Evolutionary conservation across 2,888 invertebrate genomes (phyloP), one percentile per base, ranked within the genome.

Genomic region (Tetheella fluctuosa): DNA sequence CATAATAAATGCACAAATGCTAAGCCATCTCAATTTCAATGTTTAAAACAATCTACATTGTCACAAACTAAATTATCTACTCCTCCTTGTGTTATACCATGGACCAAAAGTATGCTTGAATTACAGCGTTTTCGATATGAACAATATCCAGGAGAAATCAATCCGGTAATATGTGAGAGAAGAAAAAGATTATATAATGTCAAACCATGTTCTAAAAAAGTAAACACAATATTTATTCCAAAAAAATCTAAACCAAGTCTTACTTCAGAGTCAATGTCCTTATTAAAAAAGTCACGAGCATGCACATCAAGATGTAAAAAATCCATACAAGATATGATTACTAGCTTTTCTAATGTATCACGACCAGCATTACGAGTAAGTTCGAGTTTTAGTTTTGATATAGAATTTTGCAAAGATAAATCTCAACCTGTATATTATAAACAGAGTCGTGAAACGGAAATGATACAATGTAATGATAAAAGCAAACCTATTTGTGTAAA

Each of bases 301-400:
- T 13, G 12, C n/a, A 39, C 15, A 39, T 39, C 39, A n/a, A 39
- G n/a, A 39, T 39, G 5, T 39, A 15, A n/a, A 2, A n/a, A 39
- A 39, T 0, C 15, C n/a, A 39, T 5, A 4, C 10, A 15, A 39
- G 12, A n/a, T 17, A 17, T 10, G 7, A 1, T 17, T 7, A 7
- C 6, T 42, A 0, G 17, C 17, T 1, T 42, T 17, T 42, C 42
- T 17, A 42, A 42, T 17, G 1, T 42, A 42, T 7, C 42, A 52
- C 68, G 59, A 56, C 69, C 71, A 63, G 67, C 59, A 42, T 68
- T 73, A 1, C 66, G 62, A 55, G 65, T 71, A 55, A 62, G 69
- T 23, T 81, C 81, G 4, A 78, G 56, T 68, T 74, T 77, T 39
- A 75, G 65, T 66, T 78, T 80, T 62, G 67, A 76, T 58, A 65